phyloP scores from a whole-genome alignment of 2,888 invertebrate species.

The Platynereis dumerilii region DNA sequence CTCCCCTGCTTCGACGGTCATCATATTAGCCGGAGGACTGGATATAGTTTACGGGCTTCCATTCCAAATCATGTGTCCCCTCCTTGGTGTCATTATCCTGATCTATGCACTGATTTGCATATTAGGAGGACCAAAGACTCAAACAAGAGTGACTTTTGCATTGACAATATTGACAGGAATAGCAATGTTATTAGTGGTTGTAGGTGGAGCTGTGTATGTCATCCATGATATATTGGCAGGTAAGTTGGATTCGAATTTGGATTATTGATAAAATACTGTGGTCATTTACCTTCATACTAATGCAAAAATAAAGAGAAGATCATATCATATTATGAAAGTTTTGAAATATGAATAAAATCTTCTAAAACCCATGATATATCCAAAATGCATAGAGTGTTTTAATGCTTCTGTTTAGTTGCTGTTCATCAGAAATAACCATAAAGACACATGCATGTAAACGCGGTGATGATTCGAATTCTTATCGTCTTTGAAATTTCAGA shows the following conservation, averaged over 20 bases:
- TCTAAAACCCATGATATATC: too few species aligned
- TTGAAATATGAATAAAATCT: too few species aligned
- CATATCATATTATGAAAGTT: too few species aligned
- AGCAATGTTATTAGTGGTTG: slow-evolving; percentile 37
- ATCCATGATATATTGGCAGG: slow-evolving; percentile 36
- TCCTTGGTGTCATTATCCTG: slow-evolving; percentile 31
- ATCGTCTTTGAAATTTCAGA: slow-evolving; percentile 29
- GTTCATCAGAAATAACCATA: too few species aligned
- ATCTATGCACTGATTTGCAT: slow-evolving; percentile 38
- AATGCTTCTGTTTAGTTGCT: too few species aligned
- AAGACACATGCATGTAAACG: too few species aligned
- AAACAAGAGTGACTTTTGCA: slow-evolving; percentile 36
- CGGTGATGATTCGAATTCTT: too few species aligned
- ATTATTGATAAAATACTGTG: too few species aligned
- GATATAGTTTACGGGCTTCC: slow-evolving; percentile 40
- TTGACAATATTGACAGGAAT: slow-evolving; percentile 37
- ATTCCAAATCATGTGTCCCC: slow-evolving; percentile 31
- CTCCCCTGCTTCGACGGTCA: slow-evolving; percentile 43
- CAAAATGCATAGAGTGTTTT: too few species aligned
- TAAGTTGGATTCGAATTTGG: slow-evolving; percentile 24
- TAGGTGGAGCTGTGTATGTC: slow-evolving; percentile 39
- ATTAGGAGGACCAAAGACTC: slow-evolving; percentile 30
- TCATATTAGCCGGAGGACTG: slow-evolving; percentile 44
- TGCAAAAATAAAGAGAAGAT: too few species aligned
- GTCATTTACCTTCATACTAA: too few species aligned